Percentiles rank a stretch among this genome's conserved stretches.
These are phyloP conservation scores for Papilio protenor DNA, from an alignment of 2,888 invertebrate species.

Conservation along the genomic window DNA sequence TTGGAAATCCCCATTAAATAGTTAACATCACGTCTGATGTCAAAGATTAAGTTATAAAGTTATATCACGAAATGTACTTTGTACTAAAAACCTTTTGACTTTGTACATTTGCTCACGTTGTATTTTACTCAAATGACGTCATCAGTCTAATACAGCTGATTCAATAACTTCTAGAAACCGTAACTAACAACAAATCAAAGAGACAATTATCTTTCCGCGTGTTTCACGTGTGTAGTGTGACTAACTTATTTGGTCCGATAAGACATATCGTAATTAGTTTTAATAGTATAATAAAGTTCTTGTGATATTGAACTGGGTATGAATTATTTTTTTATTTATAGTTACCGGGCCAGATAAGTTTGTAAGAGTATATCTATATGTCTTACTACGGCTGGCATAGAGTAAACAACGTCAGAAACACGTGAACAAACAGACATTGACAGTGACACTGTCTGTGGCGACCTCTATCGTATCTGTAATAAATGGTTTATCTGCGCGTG, in stretches of 20 bases:
- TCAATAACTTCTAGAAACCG: slow-evolving; percentile 18
- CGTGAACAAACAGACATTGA: slow-evolving; percentile 36
- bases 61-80: background rate
- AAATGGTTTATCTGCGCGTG: slow-evolving; percentile 1
- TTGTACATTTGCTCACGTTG: background rate
- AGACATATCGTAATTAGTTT: background rate
- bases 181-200: slow-evolving; percentile 11
- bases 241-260: background rate
- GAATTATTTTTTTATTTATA: background rate
- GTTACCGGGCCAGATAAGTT: background rate
- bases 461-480: background rate
- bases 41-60: too few species aligned
- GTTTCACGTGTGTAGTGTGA: background rate
- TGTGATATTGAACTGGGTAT: background rate
- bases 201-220: background rate
- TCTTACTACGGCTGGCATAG: slow-evolving; percentile 13
- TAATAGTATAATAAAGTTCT: background rate
- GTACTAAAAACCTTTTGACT: background rate
- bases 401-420: slow-evolving; percentile 31
- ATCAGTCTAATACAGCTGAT: background rate
- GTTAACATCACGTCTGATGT: too few species aligned
- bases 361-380: background rate
- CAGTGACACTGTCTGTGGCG: slow-evolving; percentile 16
- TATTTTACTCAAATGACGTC: background rate
- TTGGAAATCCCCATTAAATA: too few species aligned